Evolutionary conservation across 1,140 invertebrate genomes (phyloP), one percentile per base, ranked within the genome.

Genomic region (Brachionus asplanchnoidis): DNA sequence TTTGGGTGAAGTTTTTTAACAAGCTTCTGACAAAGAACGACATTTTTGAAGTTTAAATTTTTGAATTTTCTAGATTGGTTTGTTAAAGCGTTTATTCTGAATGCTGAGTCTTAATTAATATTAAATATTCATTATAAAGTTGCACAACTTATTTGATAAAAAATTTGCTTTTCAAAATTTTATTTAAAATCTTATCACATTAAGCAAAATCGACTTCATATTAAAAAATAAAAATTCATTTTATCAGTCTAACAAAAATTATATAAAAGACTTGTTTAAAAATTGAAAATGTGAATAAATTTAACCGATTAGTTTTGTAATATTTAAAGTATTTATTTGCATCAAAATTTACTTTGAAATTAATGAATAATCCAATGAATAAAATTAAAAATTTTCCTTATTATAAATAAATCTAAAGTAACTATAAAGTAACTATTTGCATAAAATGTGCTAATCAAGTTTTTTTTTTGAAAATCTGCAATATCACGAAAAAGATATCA

Each of bases 321-420:
- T 32, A 36, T 7, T 36, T 36, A 36, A 36, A 7, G 32, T 7
- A 36, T 36, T 36, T 6, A 36, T 7, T 36, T 6, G 0, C 0
- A 6, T 36, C 32, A 36, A 36, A 36, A 36, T 36, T 36, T 36
- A 36, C 5, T 28, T 28, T 28, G 3, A 28, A 28, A 28, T 28
- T 28, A 28, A 28, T 36, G 32, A 36, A 7, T 36, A 5, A 36
- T 36, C 6, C 6, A 36, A 7, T 36, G 0, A 36, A 36, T 36
- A 7, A 36, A 36, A 46, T 87, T 85, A 90, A 85, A 90, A 89
- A 85, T 89, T 89, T 86, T 90, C 89, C 75, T 90, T 89, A 86
- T 90, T 89, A 86, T 88, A 90, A 85, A 88, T 87, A 86, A 90
- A 90, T 5, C 85, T 87, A 1, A 89, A 87, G 11, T 85, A 87